phyloP scores from a whole-genome alignment of 53 echinoderm and acorn worm species.

The Hippasteria phrygiana region DNA sequence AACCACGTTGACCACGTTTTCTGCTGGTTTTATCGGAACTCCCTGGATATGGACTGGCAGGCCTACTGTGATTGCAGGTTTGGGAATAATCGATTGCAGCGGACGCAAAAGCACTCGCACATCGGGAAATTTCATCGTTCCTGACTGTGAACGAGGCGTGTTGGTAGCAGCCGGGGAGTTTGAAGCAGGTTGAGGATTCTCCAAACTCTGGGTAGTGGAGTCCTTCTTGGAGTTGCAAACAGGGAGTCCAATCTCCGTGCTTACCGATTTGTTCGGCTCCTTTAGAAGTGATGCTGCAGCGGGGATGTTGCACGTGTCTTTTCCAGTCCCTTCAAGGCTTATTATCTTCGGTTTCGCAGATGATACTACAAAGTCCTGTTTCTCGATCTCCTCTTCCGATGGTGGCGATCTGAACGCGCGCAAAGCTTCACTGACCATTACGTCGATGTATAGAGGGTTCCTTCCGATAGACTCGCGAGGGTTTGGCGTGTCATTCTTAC shows the following conservation, averaged over 20 bases:
- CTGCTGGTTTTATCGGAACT: neutral
- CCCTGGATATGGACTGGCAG: neutral
- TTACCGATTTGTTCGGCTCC: neutral
- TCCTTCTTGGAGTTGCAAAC: neutral
- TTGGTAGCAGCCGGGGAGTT: neutral
- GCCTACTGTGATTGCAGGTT: neutral
- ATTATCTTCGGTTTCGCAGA: neutral
- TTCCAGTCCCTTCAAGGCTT: neutral
- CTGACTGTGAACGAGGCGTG: neutral
- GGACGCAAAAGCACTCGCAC: neutral
- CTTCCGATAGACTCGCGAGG: too few relatives aligned
- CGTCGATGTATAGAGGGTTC: conserved; percentile 7
- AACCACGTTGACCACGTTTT: neutral
- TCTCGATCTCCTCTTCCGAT: neutral
- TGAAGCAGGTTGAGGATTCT: neutral
- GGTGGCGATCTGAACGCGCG: neutral
- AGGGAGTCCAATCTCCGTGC: neutral
- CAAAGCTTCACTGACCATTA: conserved; percentile 4
- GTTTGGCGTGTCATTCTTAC: neutral
- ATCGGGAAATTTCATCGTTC: neutral
- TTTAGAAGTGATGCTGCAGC: neutral
- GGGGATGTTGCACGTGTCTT: neutral
- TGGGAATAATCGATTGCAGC: neutral
- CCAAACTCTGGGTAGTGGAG: neutral
- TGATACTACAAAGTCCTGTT: neutral